Evolutionary conservation across 2,888 invertebrate species (phyloP).

Genomic region (Tholera decimalis): DNA sequence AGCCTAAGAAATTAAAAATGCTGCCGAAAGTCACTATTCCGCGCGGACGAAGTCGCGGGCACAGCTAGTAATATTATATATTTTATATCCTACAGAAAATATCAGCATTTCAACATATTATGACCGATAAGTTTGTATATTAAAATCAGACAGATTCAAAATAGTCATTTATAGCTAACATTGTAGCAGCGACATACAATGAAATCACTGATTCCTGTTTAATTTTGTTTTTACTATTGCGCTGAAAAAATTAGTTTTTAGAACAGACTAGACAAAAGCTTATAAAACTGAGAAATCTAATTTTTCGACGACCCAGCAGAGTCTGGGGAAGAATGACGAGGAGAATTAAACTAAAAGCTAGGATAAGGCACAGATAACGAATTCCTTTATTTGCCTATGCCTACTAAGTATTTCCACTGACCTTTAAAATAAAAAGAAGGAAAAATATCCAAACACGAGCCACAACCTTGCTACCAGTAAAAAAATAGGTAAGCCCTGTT

Average conservation of each 20-base stretch:
- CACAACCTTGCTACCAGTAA: constrained; percentile 6
- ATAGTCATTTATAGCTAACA: constrained; percentile 55
- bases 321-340: not conserved
- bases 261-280: no score
- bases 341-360: not conserved
- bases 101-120: constrained; percentile 6
- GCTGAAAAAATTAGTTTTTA: no score
- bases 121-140: constrained; percentile 8
- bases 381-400: not conserved
- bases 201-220: no score
- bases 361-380: no score
- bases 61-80: no score
- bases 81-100: no score
- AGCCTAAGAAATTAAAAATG: no score
- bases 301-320: no score
- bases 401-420: not conserved
- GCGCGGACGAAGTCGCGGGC: no score
- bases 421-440: constrained; percentile 20
- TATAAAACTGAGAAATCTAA: no score
- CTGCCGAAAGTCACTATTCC: no score
- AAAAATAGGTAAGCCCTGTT: constrained; percentile 34
- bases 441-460: constrained; percentile 29
- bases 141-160: constrained; percentile 45
- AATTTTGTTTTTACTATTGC: no score
- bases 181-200: constrained; percentile 37